Evolutionary conservation across 2,888 invertebrate genomes (phyloP), one percentile per base, ranked within the genome.

Genomic region (Itoplectis maculator): DNA sequence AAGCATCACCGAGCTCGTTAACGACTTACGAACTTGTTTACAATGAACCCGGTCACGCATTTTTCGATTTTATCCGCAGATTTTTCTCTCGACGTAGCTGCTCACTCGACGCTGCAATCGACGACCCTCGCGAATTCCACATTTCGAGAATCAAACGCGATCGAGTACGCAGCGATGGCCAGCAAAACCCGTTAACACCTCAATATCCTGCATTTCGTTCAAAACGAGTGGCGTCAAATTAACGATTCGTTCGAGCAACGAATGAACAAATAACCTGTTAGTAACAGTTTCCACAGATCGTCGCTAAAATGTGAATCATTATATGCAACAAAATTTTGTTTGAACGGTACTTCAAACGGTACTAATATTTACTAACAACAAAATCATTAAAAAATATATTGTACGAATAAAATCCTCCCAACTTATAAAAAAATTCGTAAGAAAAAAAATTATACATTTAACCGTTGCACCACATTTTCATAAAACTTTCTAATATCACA

Each of bases 1-100:
- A 51, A 7, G 49, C 18, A 15, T n/a, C 49, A 35, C 56, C 37
- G 59, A 77, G 61, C 56, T 63, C 77, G 61, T 51, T 61, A 77
- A 61, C 49, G 51, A 51, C 18, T 61, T 73, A 73, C 49, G 45
- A 47, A 73, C 18, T 18, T 51, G 8, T 18, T 49, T 15, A 18
- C 49, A 15, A 49, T 6, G 18, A 51, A 20, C 49, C 49, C 49
- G 49, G 0, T 51, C 18, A 51, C 49, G 49, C 18, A 18, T 51
- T 18, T 18, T 51, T 51, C 5, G 9, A 1, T 51, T 20, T 51
- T 20, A 7, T 51, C 49, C 18, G 18, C 18, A 51, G 20, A 2
- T 51, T 51, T 51, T 51, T 18, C 15, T 2, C 7, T 3, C 9
- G 18, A 6, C 47, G 1, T 8, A 49, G 18, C 15, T 49, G 5